Conservation (phyloP, 2,888 invertebrate species). For the Drosophila tripunctata region DNA sequence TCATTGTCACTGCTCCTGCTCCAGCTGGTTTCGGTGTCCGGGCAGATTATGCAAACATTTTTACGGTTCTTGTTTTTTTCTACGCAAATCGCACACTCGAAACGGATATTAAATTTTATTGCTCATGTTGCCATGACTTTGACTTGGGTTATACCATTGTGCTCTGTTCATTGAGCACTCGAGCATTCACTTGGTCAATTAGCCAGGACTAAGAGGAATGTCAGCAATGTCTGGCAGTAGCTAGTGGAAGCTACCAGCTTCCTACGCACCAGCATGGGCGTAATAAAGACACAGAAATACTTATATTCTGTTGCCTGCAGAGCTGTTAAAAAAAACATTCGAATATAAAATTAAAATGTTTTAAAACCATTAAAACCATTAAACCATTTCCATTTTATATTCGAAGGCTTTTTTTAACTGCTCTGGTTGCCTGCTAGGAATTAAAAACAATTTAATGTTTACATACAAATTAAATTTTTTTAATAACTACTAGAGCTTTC, state of each 20-base stretch:
- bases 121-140: conserved; percentile 76
- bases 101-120: conserved; percentile 79
- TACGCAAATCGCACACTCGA: conserved; percentile 67
- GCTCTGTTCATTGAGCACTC: conserved; percentile 69
- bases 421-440: no score
- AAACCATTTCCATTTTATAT: no score
- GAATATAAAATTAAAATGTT: no score
- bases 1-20: not conserved
- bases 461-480: no score
- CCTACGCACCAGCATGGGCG: not conserved
- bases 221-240: conserved; percentile 33
- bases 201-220: conserved; percentile 55
- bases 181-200: conserved; percentile 70
- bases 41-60: conserved; percentile 73
- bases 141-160: conserved; percentile 41
- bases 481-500: no score
- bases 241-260: conserved; percentile 14
- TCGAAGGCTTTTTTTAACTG: no score
- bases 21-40: conserved; percentile 23
- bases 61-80: conserved; percentile 26
- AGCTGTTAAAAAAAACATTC: no score
- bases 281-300: not conserved
- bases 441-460: no score
- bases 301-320: no score
- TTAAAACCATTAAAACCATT: no score